Conservation (phyloP, 2,888 invertebrate species). For the Stratiomys singularior region DNA sequence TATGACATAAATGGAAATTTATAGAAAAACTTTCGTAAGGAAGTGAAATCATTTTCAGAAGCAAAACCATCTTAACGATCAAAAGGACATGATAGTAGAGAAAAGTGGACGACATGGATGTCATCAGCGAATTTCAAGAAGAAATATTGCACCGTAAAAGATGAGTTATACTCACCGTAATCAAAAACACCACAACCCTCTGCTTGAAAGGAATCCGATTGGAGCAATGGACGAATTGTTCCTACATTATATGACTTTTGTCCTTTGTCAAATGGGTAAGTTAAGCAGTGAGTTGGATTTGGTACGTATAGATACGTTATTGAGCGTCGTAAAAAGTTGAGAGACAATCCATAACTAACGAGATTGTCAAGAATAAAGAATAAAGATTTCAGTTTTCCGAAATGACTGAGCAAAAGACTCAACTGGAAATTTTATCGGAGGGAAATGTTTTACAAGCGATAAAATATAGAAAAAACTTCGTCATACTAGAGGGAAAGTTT, state of each 20-base stretch:
- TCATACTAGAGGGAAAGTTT: no score
- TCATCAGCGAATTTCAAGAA: neutral
- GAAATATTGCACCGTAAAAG: neutral
- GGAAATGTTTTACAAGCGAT: no score
- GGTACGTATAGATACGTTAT: neutral
- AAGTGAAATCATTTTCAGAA: neutral
- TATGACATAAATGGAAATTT: conserved; percentile 35
- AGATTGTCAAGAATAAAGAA: neutral
- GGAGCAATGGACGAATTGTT: neutral
- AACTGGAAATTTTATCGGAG: no score
- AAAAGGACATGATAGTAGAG: neutral
- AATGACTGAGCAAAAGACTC: no score
- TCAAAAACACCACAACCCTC: neutral
- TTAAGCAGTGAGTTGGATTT: neutral
- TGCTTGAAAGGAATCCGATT: neutral
- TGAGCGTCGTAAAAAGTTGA: neutral
- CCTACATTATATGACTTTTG: neutral
- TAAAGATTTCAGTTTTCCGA: no score
- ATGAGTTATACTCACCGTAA: neutral
- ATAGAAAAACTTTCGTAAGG: conserved; percentile 4
- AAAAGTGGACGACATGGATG: neutral
- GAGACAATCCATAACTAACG: neutral
- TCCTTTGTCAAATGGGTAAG: neutral
- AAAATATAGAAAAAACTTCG: no score
- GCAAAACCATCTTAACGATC: neutral